phyloP scores from a whole-genome alignment of 2,113 vertebrate species.

The Hemiprocne comata region DNA sequence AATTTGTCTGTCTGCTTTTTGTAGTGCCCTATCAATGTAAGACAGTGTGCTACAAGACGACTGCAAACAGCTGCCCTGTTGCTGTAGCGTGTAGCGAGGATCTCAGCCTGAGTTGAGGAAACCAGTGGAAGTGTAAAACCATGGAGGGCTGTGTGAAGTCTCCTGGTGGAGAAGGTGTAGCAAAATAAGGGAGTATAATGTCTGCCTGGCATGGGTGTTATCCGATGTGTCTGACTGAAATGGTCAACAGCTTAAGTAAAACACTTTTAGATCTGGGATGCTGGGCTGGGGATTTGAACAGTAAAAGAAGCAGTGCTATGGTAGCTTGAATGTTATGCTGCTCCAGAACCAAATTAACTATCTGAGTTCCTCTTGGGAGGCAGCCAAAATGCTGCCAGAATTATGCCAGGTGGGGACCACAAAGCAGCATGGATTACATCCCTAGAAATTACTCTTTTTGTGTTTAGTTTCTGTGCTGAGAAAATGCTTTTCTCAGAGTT shows the following conservation, averaged over 20 bases:
- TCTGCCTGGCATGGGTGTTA: not conserved
- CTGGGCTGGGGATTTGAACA: not conserved
- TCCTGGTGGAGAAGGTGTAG: not conserved
- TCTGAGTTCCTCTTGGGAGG: not conserved
- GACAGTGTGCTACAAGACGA: not conserved
- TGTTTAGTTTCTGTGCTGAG: not conserved
- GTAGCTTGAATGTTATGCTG: not conserved
- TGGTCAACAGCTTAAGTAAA: not conserved
- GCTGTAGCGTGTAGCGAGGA: not conserved
- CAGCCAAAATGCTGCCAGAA: not conserved
- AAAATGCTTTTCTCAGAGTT: not conserved
- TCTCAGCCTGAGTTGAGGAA: not conserved
- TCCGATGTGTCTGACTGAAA: not conserved
- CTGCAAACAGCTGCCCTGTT: not conserved
- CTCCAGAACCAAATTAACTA: not conserved
- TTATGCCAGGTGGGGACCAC: not conserved
- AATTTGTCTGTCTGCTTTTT: not conserved
- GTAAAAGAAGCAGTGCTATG: not conserved
- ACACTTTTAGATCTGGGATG: accelerated
- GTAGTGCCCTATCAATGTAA: not conserved
- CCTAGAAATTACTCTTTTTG: not conserved
- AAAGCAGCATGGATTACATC: not conserved
- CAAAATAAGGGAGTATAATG: not conserved
- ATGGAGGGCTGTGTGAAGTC: not conserved
- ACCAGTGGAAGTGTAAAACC: not conserved